Percentiles rank a stretch among this genome's conserved stretches.
phyloP scores from a whole-genome alignment of 2,888 invertebrate species.

The Heliconius hortense region DNA sequence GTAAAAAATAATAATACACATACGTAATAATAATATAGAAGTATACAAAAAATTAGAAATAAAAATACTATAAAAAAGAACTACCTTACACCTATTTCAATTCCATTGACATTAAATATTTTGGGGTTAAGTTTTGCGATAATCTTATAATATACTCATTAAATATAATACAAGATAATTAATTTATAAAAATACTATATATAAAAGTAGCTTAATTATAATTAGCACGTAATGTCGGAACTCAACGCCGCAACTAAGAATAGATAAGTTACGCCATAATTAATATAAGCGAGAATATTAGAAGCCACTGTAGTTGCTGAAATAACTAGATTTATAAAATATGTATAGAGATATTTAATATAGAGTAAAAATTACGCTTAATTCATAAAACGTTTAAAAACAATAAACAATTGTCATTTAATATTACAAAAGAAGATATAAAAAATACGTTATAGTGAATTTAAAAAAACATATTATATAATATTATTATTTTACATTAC shows the following conservation, averaged over 20 bases:
- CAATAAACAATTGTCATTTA: neutral
- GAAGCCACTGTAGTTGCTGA: neutral
- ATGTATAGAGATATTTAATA: neutral
- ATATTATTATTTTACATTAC: neutral
- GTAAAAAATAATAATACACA: no score
- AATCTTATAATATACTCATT: neutral
- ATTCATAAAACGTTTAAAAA: neutral
- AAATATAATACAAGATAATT: neutral
- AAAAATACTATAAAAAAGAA: no score
- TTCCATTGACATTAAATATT: slow-evolving; percentile 7
- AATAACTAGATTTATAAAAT: neutral
- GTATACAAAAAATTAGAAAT: neutral
- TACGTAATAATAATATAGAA: no score
- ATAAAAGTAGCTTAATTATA: neutral
- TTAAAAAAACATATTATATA: neutral
- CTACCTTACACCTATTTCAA: neutral
- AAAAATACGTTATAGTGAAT: neutral
- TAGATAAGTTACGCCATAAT: neutral
- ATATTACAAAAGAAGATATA: neutral
- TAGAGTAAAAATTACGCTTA: neutral
- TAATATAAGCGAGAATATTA: slow-evolving; percentile 1
- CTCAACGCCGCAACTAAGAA: neutral
- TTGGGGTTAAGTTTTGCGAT: slow-evolving; percentile 6
- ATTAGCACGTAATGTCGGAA: neutral
- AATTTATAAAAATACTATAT: slow-evolving; percentile 2